Evolutionary conservation across 2,113 vertebrate species (phyloP).

Genomic region (Vombatus ursinus): DNA sequence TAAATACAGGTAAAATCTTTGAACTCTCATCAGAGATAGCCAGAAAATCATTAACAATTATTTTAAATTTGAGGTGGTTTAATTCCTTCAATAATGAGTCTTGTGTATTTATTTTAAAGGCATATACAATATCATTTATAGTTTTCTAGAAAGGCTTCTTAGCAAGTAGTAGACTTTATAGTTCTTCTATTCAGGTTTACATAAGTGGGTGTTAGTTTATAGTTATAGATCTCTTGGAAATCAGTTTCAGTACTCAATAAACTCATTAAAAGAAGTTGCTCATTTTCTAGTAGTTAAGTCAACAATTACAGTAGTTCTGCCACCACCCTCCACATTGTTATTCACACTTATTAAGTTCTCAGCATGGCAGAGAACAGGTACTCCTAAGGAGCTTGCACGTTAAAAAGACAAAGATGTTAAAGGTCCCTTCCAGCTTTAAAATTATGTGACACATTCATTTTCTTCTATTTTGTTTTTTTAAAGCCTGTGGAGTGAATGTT

Average conservation of each 20-base stretch:
- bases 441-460: not conserved
- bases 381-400: conserved; percentile 29
- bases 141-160: not conserved
- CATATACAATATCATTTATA: not conserved
- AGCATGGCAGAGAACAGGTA: not conserved
- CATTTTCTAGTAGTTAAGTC: conserved; percentile 23
- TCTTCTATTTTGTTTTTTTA: not conserved
- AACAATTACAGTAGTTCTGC: conserved; percentile 47
- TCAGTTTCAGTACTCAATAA: conserved; percentile 2
- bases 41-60: not conserved
- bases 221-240: not conserved
- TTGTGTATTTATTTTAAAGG: not conserved
- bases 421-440: not conserved
- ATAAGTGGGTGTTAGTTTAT: not conserved
- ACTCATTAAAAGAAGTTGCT: conserved; percentile 18
- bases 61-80: not conserved
- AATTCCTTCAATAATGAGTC: not conserved
- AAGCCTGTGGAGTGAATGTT: not conserved
- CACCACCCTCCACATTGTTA: conserved; percentile 17
- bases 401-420: not conserved
- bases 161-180: not conserved
- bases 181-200: not conserved
- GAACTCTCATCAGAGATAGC: not conserved
- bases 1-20: too few species aligned
- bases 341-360: conserved; percentile 36